Base-by-base conservation (phyloP, 1,140 invertebrate species). In the Trachelipus rathkii region DNA sequence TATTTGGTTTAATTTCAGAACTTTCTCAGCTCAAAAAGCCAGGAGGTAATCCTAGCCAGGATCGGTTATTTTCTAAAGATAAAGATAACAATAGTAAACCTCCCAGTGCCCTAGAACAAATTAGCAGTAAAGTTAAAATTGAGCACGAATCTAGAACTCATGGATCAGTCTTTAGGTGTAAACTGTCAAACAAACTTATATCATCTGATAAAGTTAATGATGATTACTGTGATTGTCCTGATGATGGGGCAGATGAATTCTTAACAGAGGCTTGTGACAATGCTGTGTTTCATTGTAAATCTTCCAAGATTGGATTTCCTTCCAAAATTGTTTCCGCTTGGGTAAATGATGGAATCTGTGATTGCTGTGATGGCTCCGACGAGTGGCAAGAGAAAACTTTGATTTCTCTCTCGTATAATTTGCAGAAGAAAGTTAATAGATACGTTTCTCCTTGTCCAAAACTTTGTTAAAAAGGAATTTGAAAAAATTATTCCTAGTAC, bases 331-430 rank as follows among this genome's bases (percentile, higher is more conserved):
- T 79, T 13, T 84, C 85, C 24, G 83, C 82, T 67, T 82, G 83
- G 79, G 86, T 87, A 5, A 86, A 86, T 82, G 86, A 87, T 83
- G 86, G 86, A 43, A 83, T 87, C 45, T 87, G 86, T 83, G 86
- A 93, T 84, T 93, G 84, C 68, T 93, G 92, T 85, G 92, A 93
- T 86, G 92, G 92, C 44, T 92, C 91, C 53, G 92, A 93, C 84
- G 92, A 93, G 83, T 90, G 89, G 88, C 44, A 80, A 19, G 81
- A 83, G 44, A 81, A 79, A 19, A 78, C 71, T 19, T n/a, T 75
- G 24, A 71, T 75, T 15, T 44, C 21, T 44, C 46, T 77, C 0
- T 10, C 80, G 13, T 24, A 44, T 21, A 69, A 69, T 19, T 45
- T 77, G 10, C 80, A 81, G 68, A 70, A 73, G 13, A 77, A 76